Base-by-base conservation (phyloP, 2,888 invertebrate species). In the Phania funesta region DNA sequence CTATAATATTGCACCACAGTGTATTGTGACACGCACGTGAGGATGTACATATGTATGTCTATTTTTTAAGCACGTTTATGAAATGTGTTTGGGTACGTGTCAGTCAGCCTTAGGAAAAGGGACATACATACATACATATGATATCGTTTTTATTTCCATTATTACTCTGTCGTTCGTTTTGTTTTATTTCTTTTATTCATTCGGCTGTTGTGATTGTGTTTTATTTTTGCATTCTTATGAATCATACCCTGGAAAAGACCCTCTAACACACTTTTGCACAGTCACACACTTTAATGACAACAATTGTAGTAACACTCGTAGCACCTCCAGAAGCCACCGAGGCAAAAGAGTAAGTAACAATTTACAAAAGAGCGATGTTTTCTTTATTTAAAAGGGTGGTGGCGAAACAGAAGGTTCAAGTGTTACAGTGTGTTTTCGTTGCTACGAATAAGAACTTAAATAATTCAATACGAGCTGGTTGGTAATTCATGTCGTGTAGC, bases 241-340 rank as follows among this genome's bases (percentile, higher is more conserved):
- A 75, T 82, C 82, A 82, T 78, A 70, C 68, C 7, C 46, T 78
- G 68, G 70, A 82, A 75, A 74, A 70, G 46, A 46, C 74, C 74
- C 74, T 38, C 60, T 41, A 68, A 78, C 29, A 35, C 62, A 70
- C 20, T 35, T 20, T 32, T 58, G 13, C 13, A n/a, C 26, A 73
- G 16, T 24, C 38, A 38, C 35, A 74, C 18, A 64, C 62, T n/a
- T n/a, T 26, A 44, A 35, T 24, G 16, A 52, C 6, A 52, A 20
- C 16, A 46, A 16, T 22, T 44, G n/a, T 26, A 46, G 32, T 35
- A 68, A 32, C n/a, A n/a, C n/a, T n/a, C n/a, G n/a, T 41, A 74
- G 54, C 32, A 77, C 46, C 46, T 38, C 60, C 60, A 54, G 52
- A 38, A 67, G 29, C 60, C 60, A 58, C 50, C 68, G 44, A 26